These are phyloP conservation scores for Heterochromis multidens DNA, from an alignment of 2,113 vertebrate species.

Conservation along the genomic window DNA sequence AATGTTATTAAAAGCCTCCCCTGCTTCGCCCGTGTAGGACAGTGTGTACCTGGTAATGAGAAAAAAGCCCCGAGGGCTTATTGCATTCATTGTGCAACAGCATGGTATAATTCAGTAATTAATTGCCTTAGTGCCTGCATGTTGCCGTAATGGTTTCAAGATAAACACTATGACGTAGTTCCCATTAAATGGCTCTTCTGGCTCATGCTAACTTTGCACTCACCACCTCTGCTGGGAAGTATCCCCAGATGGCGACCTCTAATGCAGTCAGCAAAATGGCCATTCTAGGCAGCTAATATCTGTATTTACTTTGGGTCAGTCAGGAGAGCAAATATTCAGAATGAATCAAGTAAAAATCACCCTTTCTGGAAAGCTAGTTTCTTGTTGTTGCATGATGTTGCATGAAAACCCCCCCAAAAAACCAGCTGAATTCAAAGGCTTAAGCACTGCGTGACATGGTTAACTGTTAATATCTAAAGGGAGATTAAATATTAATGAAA, in stretches of 20 bases:
- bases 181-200: neutral
- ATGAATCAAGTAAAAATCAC: neutral
- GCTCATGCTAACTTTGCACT: neutral
- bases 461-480: too few species aligned
- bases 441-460: too few species aligned
- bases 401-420: too few species aligned
- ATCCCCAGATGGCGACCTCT: neutral
- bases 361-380: neutral
- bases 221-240: neutral
- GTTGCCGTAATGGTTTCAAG: constrained; percentile 41
- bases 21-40: constrained; percentile 37
- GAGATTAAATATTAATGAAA: too few species aligned
- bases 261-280: neutral
- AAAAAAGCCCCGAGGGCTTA: constrained; percentile 45
- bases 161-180: constrained; percentile 41
- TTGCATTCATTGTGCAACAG: constrained; percentile 44
- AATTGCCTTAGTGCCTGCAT: constrained; percentile 59
- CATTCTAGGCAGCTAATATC: neutral
- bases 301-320: neutral
- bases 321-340: neutral
- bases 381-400: too few species aligned
- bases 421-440: too few species aligned
- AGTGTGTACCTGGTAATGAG: constrained; percentile 67
- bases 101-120: constrained; percentile 61
- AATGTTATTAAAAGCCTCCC: constrained; percentile 67